phyloP scores from a whole-genome alignment of 2,888 invertebrate species.

The Archips xylosteana region DNA sequence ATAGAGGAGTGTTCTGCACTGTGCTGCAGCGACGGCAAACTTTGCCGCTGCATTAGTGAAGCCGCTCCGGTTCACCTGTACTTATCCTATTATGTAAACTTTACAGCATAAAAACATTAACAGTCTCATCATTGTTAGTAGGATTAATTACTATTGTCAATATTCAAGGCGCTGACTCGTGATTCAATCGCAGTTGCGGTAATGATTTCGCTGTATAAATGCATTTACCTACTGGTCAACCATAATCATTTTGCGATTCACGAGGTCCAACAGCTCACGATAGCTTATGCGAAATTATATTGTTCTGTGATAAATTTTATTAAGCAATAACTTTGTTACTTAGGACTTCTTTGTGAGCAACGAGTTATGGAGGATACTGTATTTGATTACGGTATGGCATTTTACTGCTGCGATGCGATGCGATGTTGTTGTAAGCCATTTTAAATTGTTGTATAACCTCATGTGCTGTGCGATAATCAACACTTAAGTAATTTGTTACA shows the following conservation, averaged over 20 bases:
- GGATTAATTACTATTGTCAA: slow-evolving; percentile 75
- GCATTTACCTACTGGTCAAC: slow-evolving; percentile 40
- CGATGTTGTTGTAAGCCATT: slow-evolving; percentile 60
- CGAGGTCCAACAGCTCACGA: slow-evolving; percentile 44
- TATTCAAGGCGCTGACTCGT: slow-evolving; percentile 67
- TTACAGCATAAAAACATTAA: slow-evolving; percentile 57
- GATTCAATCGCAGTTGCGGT: slow-evolving; percentile 58
- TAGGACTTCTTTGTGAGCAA: slow-evolving; percentile 1
- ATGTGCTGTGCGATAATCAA: slow-evolving; percentile 72
- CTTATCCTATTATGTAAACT: slow-evolving; percentile 27
- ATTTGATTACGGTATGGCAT: slow-evolving; percentile 27
- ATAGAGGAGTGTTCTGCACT: neutral
- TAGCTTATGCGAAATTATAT: slow-evolving; percentile 71
- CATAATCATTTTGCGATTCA: slow-evolving; percentile 49
- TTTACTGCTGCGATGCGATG: slow-evolving; percentile 60
- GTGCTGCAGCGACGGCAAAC: neutral
- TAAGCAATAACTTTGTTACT: neutral
- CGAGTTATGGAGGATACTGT: slow-evolving; percentile 45
- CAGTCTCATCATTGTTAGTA: slow-evolving; percentile 67
- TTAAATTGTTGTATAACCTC: slow-evolving; percentile 37
- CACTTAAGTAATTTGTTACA: slow-evolving; percentile 60
- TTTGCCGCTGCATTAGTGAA: slow-evolving; percentile 9
- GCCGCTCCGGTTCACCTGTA: slow-evolving; percentile 27
- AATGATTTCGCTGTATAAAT: slow-evolving; percentile 54
- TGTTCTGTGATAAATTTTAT: slow-evolving; percentile 53